These are phyloP conservation scores for Urophycis tenuis DNA, from an alignment of 2,797 vertebrate genomes.

Conservation along the genomic window DNA sequence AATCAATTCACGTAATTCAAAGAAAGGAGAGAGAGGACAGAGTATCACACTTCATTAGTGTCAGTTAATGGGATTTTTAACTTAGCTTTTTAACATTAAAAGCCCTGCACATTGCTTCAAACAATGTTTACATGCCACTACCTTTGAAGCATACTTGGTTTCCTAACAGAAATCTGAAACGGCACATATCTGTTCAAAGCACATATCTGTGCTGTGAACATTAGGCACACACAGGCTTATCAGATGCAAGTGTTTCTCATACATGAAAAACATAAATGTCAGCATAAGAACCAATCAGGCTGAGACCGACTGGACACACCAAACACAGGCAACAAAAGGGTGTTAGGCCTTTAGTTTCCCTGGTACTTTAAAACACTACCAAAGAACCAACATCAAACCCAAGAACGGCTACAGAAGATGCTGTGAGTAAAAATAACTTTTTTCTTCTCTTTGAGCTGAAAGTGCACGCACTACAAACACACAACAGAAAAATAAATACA, in stretches of 20 bases:
- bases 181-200: too few relatives aligned
- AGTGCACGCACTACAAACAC: background rate
- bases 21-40: background rate
- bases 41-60: background rate
- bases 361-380: background rate
- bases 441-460: background rate
- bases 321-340: background rate
- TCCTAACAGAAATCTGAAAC: background rate
- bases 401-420: background rate
- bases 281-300: background rate
- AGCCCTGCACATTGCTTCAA: background rate
- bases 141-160: background rate
- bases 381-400: background rate
- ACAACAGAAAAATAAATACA: background rate
- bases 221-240: background rate
- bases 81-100: background rate
- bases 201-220: background rate
- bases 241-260: background rate
- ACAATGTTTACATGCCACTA: background rate
- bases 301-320: background rate
- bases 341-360: background rate
- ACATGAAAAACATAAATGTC: background rate
- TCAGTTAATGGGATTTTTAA: background rate
- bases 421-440: background rate
- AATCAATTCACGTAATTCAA: conserved; percentile 11